Evolutionary conservation across 2,113 vertebrate species (phyloP), one percentile per base, ranked within the genome.

Genomic region (Gopherus evgoodei): DNA sequence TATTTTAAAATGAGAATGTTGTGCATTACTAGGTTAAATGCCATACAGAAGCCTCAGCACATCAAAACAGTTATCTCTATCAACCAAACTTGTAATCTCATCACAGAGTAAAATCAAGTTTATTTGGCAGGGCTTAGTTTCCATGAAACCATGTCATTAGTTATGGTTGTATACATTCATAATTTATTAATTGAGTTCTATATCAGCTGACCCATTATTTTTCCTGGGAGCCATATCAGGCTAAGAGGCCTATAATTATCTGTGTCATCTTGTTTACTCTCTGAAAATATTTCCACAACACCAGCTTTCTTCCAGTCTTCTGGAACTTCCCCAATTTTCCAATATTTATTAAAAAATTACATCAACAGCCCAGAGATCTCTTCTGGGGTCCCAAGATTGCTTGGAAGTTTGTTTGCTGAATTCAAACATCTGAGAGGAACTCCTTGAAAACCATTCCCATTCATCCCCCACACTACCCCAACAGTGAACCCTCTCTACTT

Each of bases 271-370:
- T 90, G 91, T 83, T n/a, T 89, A 0, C 56, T 81, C 35, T 83
- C 13, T 87, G 59, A 19, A n/a, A 69, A n/a, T n/a, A n/a, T 69
- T 69, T 69, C 62, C 62, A n/a, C 35, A 9, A 35, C 35, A 69
- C 35, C 90, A 53, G 53, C 44, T 93, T 29, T 72, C 25, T 27
- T 75, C 57, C 69, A 81, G 1, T 35, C 13, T 19, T 59, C 44
- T 89, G 69, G 69, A 90, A 91, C 47, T 79, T 93, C 17, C 52
- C 22, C 69, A 47, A 2, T 81, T 87, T 93, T 91, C 87, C 54
- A 91, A n/a, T 4, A 29, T 91, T 92, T 89, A 54, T 91, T 95
- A 54, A 91, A 97, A 94, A 85, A 79, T 87, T 91, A n/a, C 72
- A 75, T 31, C 35, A 90, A 65, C 3, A 91, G 5, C 47, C 44